Conservation (phyloP, 35 echinoderm and acorn worm species). For the Heliocidaris erythrogramma region DNA sequence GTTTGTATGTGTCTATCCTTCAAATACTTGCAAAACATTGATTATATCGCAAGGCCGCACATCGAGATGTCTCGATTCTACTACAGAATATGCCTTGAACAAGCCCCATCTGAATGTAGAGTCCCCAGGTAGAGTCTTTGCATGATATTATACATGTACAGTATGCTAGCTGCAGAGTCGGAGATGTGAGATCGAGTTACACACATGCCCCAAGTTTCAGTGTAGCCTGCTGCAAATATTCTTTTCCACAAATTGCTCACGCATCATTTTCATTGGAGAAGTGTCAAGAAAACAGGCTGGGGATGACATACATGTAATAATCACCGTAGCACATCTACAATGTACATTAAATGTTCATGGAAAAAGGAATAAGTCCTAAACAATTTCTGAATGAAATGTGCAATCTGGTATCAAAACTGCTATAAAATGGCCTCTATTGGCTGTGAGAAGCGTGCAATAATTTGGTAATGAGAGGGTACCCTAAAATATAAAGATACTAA, state of each 20-base stretch:
- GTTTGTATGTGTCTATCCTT: background rate
- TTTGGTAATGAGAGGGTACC: background rate
- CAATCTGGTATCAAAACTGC: too few relatives aligned
- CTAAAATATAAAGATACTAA: background rate
- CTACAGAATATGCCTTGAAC: background rate
- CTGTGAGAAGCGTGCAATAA: too few relatives aligned
- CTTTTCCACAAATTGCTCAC: background rate
- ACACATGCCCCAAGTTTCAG: background rate
- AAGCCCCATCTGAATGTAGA: background rate
- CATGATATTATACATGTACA: background rate
- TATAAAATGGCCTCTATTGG: too few relatives aligned
- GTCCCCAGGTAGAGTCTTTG: background rate
- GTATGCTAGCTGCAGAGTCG: background rate
- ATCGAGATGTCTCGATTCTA: background rate
- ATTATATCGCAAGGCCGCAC: background rate
- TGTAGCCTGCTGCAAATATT: background rate
- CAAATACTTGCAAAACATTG: background rate
- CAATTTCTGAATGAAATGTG: too few relatives aligned
- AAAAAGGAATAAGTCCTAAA: too few relatives aligned
- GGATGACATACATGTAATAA: background rate
- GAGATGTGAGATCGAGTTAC: background rate
- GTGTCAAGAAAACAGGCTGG: background rate
- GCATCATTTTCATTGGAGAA: background rate
- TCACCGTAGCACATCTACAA: too few relatives aligned
- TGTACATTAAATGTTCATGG: too few relatives aligned